Percentiles rank a stretch among this genome's conserved stretches.
phyloP scores from a whole-genome alignment of 2,113 vertebrate species.

The Okapia johnstoni region DNA sequence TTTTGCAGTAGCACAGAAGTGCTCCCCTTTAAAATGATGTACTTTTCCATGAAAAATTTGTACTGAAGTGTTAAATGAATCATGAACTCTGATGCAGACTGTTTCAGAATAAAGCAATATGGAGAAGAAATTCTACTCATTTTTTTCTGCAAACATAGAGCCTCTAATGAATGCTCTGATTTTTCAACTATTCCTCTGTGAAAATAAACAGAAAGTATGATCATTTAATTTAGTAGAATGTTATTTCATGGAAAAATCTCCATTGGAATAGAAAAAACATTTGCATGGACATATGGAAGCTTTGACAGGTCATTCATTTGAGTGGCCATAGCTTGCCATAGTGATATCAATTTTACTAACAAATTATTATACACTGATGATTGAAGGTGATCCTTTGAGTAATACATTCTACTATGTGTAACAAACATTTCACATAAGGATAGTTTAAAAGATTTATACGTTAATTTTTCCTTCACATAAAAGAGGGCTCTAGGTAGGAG shows the following conservation, averaged over 20 bases:
- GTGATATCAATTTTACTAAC: not conserved
- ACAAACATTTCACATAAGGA: not conserved
- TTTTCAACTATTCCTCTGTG: slow-evolving; percentile 22
- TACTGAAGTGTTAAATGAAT: slow-evolving; percentile 12
- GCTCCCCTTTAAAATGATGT: not conserved
- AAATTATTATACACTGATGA: not conserved
- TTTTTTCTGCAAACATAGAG: not conserved
- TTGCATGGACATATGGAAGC: not conserved
- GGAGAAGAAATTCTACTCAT: not conserved
- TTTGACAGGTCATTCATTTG: not conserved
- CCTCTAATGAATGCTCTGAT: not conserved
- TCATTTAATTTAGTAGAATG: not conserved
- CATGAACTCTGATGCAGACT: not conserved
- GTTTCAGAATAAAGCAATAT: not conserved
- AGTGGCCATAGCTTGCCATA: not conserved
- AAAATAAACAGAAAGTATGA: slow-evolving; percentile 13
- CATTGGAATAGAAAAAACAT: not conserved
- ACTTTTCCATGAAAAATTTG: slow-evolving; percentile 23
- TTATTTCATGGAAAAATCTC: not conserved
- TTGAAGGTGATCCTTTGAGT: not conserved
- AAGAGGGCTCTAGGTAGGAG: not conserved
- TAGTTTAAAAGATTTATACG: not conserved
- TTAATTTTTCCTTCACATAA: slow-evolving; percentile 3
- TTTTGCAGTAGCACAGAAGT: not conserved
- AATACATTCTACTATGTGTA: not conserved